Evolutionary conservation across 1,140 invertebrate genomes (phyloP).

Genomic region (Drosophila lowei): DNA sequence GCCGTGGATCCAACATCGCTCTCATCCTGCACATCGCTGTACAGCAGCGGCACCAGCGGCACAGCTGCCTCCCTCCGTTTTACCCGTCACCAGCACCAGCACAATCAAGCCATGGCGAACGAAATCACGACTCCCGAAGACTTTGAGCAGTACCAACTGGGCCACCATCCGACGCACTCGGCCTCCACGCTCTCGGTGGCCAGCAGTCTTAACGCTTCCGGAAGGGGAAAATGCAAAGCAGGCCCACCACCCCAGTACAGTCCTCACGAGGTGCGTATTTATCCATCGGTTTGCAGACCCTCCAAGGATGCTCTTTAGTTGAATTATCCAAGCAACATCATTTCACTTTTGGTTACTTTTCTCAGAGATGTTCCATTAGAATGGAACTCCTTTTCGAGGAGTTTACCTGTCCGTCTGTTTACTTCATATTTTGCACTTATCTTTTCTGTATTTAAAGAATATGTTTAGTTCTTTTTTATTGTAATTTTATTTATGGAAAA

Average conservation of each 20-base stretch:
- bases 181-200: constrained; percentile 55
- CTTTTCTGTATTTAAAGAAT: no score
- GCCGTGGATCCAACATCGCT: constrained; percentile 55
- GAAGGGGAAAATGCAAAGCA: constrained; percentile 43
- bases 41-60: constrained; percentile 56
- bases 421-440: no score
- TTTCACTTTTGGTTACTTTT: no score
- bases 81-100: constrained; percentile 51
- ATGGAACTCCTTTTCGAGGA: no score
- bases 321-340: no score
- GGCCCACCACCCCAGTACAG: constrained; percentile 7
- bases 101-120: constrained; percentile 6
- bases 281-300: background rate
- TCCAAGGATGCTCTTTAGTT: background rate
- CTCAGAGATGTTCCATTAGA: no score
- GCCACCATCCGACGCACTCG: constrained; percentile 54
- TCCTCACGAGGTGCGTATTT: constrained; percentile 60
- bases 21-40: constrained; percentile 49
- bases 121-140: constrained; percentile 67
- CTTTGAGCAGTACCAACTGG: constrained; percentile 66
- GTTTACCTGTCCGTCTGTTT: no score
- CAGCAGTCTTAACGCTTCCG: constrained; percentile 50
- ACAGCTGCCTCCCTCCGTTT: constrained; percentile 45
- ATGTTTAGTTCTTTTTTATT: no score
- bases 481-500: no score